Conservation (phyloP, 2,888 invertebrate genomes). For the Euphydryas editha region DNA sequence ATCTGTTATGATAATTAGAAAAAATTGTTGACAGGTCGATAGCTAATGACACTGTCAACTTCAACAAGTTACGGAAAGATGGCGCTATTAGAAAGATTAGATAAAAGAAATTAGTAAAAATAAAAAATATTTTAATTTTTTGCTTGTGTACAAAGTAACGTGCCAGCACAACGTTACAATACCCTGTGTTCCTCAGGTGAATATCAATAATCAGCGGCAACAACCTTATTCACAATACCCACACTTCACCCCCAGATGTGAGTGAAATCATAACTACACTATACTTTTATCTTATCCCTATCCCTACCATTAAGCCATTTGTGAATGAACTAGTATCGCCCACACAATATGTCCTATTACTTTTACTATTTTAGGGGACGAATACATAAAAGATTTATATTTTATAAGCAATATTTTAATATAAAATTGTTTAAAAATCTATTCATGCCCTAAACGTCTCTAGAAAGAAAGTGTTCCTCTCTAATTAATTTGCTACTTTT, state of each 20-base stretch:
- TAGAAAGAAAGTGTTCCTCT: not conserved
- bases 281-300: conserved; percentile 41
- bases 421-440: not conserved
- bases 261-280: conserved; percentile 42
- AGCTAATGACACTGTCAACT: too few relatives aligned
- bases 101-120: too few relatives aligned
- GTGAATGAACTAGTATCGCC: conserved; percentile 28
- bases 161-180: too few relatives aligned
- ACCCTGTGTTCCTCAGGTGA: conserved; percentile 9
- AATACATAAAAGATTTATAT: not conserved
- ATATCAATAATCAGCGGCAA: conserved; percentile 29
- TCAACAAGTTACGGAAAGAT: too few relatives aligned
- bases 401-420: not conserved
- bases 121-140: too few relatives aligned
- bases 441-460: not conserved
- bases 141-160: too few relatives aligned
- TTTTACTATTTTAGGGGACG: conserved; percentile 33
- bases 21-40: too few relatives aligned
- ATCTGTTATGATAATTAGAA: too few relatives aligned
- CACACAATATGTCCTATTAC: conserved; percentile 23
- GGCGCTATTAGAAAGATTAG: too few relatives aligned
- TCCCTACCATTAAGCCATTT: conserved; percentile 37
- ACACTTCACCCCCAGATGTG: conserved; percentile 33
- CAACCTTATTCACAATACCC: too few relatives aligned
- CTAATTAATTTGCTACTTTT: not conserved